Conservation (phyloP, 2,113 vertebrate species). For the Xiphophorus couchianus region DNA sequence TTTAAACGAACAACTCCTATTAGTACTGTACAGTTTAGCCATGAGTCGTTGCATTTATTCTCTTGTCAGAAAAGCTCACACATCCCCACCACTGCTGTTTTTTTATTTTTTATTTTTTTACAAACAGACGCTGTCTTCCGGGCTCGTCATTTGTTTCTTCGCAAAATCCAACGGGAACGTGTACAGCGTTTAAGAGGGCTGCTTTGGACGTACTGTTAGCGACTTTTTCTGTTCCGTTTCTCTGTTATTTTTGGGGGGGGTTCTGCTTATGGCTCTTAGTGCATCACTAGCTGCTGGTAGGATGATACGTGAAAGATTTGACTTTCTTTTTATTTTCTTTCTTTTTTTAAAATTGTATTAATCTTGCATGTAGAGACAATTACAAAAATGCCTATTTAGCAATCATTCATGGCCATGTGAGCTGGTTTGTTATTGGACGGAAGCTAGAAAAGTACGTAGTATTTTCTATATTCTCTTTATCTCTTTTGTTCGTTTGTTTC, state of each 20-base stretch:
- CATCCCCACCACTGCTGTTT: conserved; percentile 58
- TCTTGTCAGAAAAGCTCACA: conserved; percentile 59
- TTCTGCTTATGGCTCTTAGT: conserved; percentile 76
- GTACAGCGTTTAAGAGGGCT: conserved; percentile 79
- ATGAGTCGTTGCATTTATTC: conserved; percentile 67
- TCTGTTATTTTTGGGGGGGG: neutral
- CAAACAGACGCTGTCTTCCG: conserved; percentile 76
- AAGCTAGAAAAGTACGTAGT: conserved; percentile 76
- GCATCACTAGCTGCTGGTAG: conserved; percentile 77
- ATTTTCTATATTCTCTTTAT: conserved; percentile 79
- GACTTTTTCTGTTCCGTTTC: conserved; percentile 19
- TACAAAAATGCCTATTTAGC: conserved; percentile 76
- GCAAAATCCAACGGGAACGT: conserved; percentile 71
- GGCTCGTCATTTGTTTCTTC: conserved; percentile 15
- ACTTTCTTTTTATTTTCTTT: conserved; percentile 36
- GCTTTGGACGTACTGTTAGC: conserved; percentile 81
- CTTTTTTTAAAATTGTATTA: conserved; percentile 67
- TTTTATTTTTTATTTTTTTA: conserved; percentile 46
- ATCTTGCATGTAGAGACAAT: conserved; percentile 80
- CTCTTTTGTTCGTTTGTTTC: neutral
- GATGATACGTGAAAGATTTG: conserved; percentile 71
- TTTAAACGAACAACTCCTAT: conserved; percentile 31
- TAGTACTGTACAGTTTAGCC: conserved; percentile 73
- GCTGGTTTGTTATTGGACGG: conserved; percentile 75
- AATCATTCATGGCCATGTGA: conserved; percentile 77